Percentiles rank a stretch among this genome's conserved stretches.
Evolutionary conservation across 2,888 invertebrate genomes (phyloP).

Genomic region (Hydraecia micacea): DNA sequence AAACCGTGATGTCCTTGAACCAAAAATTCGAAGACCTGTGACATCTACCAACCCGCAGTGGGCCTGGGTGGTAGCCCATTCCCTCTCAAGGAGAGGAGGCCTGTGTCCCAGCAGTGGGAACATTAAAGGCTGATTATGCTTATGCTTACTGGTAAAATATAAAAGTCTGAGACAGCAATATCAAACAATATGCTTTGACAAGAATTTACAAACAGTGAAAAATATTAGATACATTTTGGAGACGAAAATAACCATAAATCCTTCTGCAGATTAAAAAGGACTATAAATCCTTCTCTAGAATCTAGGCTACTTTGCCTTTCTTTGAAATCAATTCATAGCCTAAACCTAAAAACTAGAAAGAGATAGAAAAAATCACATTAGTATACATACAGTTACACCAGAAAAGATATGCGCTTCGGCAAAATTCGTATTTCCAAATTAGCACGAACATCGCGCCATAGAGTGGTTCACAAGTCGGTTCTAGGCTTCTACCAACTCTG

Average conservation of each 20-base stretch:
- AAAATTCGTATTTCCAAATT: background rate
- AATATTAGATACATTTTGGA: conserved; percentile 1
- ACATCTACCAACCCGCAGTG: background rate
- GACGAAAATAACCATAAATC: conserved; percentile 18
- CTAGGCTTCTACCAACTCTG: background rate
- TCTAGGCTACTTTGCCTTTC: background rate
- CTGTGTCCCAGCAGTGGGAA: background rate
- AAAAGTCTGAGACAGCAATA: background rate
- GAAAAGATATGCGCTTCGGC: background rate
- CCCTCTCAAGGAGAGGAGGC: background rate
- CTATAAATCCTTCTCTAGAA: conserved; percentile 17
- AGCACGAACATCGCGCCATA: background rate
- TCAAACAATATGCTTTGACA: background rate
- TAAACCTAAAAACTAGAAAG: background rate
- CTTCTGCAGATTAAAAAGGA: conserved; percentile 8
- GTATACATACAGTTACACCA: background rate
- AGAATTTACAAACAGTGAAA: conserved; percentile 1
- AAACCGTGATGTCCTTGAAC: background rate
- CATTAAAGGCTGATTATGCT: background rate
- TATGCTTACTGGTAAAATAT: background rate
- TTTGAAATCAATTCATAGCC: conserved; percentile 6
- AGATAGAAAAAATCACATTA: background rate
- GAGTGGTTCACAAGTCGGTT: background rate
- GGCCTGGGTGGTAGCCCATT: background rate
- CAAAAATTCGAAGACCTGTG: background rate